These are phyloP conservation scores for Unio delphinus DNA, from an alignment of 2,888 invertebrate species.

Conservation along the genomic window DNA sequence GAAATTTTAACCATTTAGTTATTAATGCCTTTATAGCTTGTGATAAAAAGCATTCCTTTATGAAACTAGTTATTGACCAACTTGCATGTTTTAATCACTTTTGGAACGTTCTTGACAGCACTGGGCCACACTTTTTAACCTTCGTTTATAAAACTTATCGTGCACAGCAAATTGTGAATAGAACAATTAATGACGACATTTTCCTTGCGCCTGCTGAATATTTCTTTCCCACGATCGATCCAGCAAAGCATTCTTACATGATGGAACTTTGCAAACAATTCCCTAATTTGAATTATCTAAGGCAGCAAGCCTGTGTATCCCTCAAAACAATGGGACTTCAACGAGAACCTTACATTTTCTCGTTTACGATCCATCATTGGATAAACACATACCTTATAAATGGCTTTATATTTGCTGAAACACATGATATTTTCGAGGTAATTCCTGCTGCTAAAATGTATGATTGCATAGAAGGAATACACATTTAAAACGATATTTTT, in stretches of 20 bases:
- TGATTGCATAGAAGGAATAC: too few relatives aligned
- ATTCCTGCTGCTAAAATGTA: constrained; percentile 24
- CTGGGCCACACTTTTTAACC: constrained; percentile 62
- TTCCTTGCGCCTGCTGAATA: constrained; percentile 44
- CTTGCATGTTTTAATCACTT: constrained; percentile 51
- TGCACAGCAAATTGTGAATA: constrained; percentile 9
- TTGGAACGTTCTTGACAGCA: constrained; percentile 63
- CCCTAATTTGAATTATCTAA: constrained; percentile 18
- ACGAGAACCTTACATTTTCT: constrained; percentile 27
- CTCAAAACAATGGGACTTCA: constrained; percentile 28
- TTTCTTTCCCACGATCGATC: constrained; percentile 44
- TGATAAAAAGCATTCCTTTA: constrained; percentile 54
- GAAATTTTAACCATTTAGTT: constrained; percentile 54
- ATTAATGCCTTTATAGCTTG: constrained; percentile 63
- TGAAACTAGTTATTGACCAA: constrained; percentile 54
- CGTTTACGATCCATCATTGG: constrained; percentile 45
- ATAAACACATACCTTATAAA: constrained; percentile 30
- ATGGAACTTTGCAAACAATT: constrained; percentile 25
- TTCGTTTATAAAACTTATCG: constrained; percentile 42
- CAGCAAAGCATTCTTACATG: constrained; percentile 35
- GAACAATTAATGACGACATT: constrained; percentile 22
- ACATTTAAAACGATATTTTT: too few relatives aligned
- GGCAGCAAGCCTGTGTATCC: constrained; percentile 29
- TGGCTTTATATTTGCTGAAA: constrained; percentile 7
- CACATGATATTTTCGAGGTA: constrained; percentile 16